Evolutionary conservation across 2,797 vertebrate genomes (phyloP), one percentile per base, ranked within the genome.

Genomic region (Monodelphis domestica): DNA sequence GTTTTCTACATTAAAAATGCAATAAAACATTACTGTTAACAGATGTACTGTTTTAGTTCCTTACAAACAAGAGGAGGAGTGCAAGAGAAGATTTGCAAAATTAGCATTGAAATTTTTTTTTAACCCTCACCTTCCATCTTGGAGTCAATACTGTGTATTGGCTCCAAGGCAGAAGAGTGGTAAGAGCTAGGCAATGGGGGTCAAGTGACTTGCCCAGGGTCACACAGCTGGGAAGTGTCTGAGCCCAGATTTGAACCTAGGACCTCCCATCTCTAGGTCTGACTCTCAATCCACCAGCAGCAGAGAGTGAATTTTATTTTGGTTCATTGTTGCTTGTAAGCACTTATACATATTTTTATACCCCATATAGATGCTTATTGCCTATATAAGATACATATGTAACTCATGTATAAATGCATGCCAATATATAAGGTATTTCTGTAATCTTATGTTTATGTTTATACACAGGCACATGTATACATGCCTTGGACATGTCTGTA

Each of bases 1-100:
- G 98, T 98, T 98, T 98, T 98, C 98, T 98, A 98, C 99, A 99
- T 99, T 99, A 98, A 98, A 98, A 97, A 97, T 98, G 97, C 98
- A 98, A 98, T 98, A 97, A 97, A 98, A 98, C 98, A 98, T 98
- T 98, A 97, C 98, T 98, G 98, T 98, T 97, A 98, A 98, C 98
- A 98, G 97, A 97, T 97, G 94, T 97, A 97, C 97, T 97, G 97
- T 97, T 98, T 98, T 98, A 98, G 97, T 98, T 98, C 97, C 91
- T 98, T 98, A 98, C 96, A 98, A 97, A 98, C 95, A 97, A n/a
- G n/a, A 94, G 24, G 89, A 88, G 94, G 97, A 95, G 87, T 93
- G 52, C 91, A 97, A 95, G 95, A 15, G 89, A n/a, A n/a, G n/a
- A n/a, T n/a, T n/a, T 97, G 98, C 91, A 14, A 98, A 98, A 98